Base-by-base conservation (phyloP, 2,113 vertebrate species). In the Chaenogobius annularis region DNA sequence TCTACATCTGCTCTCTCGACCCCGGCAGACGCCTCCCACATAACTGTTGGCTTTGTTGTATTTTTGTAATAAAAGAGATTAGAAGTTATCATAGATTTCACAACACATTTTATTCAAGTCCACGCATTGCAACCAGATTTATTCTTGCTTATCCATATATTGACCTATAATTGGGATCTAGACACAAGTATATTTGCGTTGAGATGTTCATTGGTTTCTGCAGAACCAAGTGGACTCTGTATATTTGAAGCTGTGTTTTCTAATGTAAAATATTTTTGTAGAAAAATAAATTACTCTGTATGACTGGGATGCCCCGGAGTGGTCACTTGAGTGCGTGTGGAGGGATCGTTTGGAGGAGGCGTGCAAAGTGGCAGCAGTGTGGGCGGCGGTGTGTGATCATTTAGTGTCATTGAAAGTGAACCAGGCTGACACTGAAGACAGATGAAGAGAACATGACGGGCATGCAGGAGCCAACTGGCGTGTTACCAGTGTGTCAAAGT, bases 231-330 rank as follows among this genome's bases (percentile, higher is more conserved):
- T 70, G 71, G 83, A 79, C 75, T 70, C 73, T 91, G 84, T 91
- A 83, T 89, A 92, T 93, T 91, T 89, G 59, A 82, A 86, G 72
- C 80, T 90, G 87, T 92, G 83, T 93, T 94, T 94, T 94, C 65
- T 93, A 90, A 85, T 89, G 83, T 92, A 85, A 92, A 89, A 88
- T 94, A 94, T 94, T 94, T 94, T 94, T 93, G 76, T 93, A 93
- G 66, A 70, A 85, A 89, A 85, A 78, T 72, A 80, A 85, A 80
- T 26, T 66, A 70, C 74, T 69, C 62, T 66, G 66, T 79, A 75
- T 70, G 20, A 82, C 44, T 77, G 61, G 10, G 66, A 35, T 31
- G 56, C 9, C 5, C 43, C 5, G 65, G 40, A 23, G 58, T 71
- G 54, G 56, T 72, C 20, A 69, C 47, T 31, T 7, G 40, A 14